A percentile compares a stretch with the other conserved stretches of the same genome.
These are phyloP conservation scores for Dynastes maya DNA, from an alignment of 2,888 invertebrate genomes.

Conservation along the genomic window DNA sequence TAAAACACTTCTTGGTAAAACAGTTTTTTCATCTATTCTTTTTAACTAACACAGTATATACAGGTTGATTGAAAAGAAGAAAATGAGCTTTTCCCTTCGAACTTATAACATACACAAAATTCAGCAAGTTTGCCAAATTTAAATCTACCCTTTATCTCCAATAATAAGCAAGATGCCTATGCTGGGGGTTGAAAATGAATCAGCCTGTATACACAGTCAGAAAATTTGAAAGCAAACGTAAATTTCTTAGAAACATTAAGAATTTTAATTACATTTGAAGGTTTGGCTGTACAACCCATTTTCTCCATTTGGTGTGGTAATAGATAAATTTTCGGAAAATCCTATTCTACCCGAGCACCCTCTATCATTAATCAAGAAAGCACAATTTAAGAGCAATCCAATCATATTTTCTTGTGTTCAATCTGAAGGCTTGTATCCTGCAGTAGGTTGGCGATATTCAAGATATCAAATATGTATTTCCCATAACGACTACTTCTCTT, in stretches of 20 bases:
- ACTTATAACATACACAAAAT: too few relatives aligned
- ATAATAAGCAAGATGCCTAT: too few relatives aligned
- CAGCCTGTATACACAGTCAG: too few relatives aligned
- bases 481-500: not conserved
- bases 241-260: too few relatives aligned
- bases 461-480: not conserved
- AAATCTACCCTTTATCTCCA: too few relatives aligned
- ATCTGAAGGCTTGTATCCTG: conserved; percentile 84
- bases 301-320: conserved; percentile 82
- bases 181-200: too few relatives aligned
- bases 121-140: too few relatives aligned
- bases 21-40: conserved; percentile 17
- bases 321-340: conserved; percentile 74
- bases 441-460: conserved; percentile 72
- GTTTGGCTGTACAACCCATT: conserved; percentile 79
- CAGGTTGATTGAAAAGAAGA: too few relatives aligned
- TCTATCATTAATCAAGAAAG: conserved; percentile 74
- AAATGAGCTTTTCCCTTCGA: too few relatives aligned
- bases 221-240: too few relatives aligned
- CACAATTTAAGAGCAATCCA: conserved; percentile 78
- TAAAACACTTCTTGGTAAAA: conserved; percentile 74
- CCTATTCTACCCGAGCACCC: conserved; percentile 81
- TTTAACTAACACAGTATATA: conserved; percentile 17
- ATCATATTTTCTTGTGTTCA: conserved; percentile 80
- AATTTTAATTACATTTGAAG: conserved; percentile 63